Base-by-base conservation (phyloP, 2,113 vertebrate species). In the Malurus melanocephalus region DNA sequence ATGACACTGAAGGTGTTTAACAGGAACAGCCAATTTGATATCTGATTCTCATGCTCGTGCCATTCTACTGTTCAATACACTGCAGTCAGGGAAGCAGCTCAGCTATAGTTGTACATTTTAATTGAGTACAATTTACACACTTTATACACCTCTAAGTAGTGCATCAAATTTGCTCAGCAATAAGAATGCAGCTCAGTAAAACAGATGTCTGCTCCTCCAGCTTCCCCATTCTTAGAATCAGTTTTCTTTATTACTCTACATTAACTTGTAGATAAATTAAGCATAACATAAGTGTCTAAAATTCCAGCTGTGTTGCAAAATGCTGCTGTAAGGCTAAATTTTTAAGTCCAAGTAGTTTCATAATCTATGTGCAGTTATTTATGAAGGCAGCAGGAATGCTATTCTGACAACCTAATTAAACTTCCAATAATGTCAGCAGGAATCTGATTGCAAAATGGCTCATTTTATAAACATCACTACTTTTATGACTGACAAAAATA, bases 351-450 rank as follows among this genome's bases (percentile, higher is more conserved):
- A 94, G 62, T 76, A 84, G 90, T 91, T 95, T 76, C 83, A 79
- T 86, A 83, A 90, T 86, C 88, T 94, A 53, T 78, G 83, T 76
- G 77, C 88, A 90, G 80, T 90, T 93, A 94, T 85, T 95, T 93
- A 88, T 89, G 83, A 92, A 89, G 83, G 78, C 77, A 67, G 65
- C 80, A 90, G 80, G 73, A 93, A 88, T 81, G 80, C 83, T 90
- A 68, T 79, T 93, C 68, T 83, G 90, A 89, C 85, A 92, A 61
- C 49, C 56, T 91, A 94, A 95, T 89, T 94, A 93, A 89, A 91
- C 88, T 91, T 92, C 89, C 93, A 95, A 83, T 94, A 94, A 93
- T 81, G 85, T 83, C 82, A 95, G 90, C 88, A 92, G 86, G 93
- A 88, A 94, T 84, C 80, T 76, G 90, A 93, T 79, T 92, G 88